Conservation (phyloP, 2,797 vertebrate species). For the Sandelia bainsii region DNA sequence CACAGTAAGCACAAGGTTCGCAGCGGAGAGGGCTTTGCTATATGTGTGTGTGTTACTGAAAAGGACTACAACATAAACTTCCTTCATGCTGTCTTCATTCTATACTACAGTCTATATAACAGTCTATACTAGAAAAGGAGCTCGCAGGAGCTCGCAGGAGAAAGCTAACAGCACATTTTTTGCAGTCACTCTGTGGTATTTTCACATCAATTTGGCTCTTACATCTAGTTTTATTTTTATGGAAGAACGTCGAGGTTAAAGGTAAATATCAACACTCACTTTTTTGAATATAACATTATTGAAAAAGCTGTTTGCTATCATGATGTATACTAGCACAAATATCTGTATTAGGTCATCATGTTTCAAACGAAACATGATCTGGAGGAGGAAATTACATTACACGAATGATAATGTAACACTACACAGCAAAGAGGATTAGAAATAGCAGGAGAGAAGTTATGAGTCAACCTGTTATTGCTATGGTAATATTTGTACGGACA, state of each 20-base stretch:
- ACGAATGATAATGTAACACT: not conserved
- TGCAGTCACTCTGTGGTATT: not conserved
- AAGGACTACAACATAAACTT: not conserved
- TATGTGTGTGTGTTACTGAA: not conserved
- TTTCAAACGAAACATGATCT: conserved; percentile 26
- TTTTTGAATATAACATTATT: not conserved
- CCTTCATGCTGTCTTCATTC: not conserved
- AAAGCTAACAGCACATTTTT: not conserved
- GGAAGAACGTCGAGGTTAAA: not conserved
- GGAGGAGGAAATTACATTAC: conserved; percentile 16
- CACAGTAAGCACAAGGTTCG: not conserved
- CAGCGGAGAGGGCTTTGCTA: not conserved
- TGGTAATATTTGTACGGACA: conserved; percentile 9
- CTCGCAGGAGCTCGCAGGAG: too few relatives aligned
- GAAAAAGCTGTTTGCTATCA: not conserved
- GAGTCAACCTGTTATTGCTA: conserved; percentile 11
- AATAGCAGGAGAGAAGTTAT: not conserved
- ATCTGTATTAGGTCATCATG: not conserved
- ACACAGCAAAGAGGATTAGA: not conserved
- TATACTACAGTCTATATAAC: too few relatives aligned
- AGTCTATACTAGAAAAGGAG: too few relatives aligned
- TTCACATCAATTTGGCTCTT: too few relatives aligned
- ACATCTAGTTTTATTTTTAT: too few relatives aligned
- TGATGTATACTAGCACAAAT: not conserved
- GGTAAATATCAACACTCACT: not conserved